These are phyloP conservation scores for Fulica atra DNA, from an alignment of 2,113 vertebrate species.

Conservation along the genomic window DNA sequence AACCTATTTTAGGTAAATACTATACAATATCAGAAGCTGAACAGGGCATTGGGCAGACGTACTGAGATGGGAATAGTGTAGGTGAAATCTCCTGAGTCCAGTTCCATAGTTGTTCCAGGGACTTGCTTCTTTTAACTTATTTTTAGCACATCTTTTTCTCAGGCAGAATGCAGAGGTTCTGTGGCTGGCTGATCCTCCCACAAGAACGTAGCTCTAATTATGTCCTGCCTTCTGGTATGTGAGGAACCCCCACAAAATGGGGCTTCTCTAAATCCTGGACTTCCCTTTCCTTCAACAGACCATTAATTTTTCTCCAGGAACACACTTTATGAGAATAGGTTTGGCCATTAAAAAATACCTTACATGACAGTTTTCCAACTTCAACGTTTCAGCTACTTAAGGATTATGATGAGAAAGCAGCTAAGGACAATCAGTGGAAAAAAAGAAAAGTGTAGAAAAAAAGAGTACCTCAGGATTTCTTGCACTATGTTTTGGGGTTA, in stretches of 20 bases:
- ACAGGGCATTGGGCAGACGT: not conserved
- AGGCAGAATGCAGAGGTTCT: not conserved
- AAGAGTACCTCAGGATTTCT: not conserved
- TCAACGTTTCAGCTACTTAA: not conserved
- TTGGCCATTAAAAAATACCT: not conserved
- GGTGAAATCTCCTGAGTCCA: not conserved
- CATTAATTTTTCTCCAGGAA: not conserved
- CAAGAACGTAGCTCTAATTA: not conserved
- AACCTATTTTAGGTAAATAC: not conserved
- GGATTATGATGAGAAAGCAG: not conserved
- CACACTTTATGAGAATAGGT: not conserved
- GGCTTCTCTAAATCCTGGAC: not conserved
- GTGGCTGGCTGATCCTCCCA: not conserved
- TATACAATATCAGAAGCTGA: not conserved
- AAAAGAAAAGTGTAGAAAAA: not conserved
- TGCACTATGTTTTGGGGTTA: not conserved
- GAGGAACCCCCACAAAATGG: not conserved
- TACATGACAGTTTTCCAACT: not conserved
- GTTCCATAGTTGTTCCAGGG: not conserved
- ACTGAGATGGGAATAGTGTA: not conserved
- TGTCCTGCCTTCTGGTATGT: not conserved
- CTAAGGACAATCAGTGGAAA: not conserved
- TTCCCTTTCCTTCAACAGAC: not conserved
- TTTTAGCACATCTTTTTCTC: slow-evolving; percentile 5
- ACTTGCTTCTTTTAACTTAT: not conserved